These are phyloP conservation scores for Oophaga sylvatica DNA, from an alignment of 2,797 vertebrate species.

Conservation along the genomic window DNA sequence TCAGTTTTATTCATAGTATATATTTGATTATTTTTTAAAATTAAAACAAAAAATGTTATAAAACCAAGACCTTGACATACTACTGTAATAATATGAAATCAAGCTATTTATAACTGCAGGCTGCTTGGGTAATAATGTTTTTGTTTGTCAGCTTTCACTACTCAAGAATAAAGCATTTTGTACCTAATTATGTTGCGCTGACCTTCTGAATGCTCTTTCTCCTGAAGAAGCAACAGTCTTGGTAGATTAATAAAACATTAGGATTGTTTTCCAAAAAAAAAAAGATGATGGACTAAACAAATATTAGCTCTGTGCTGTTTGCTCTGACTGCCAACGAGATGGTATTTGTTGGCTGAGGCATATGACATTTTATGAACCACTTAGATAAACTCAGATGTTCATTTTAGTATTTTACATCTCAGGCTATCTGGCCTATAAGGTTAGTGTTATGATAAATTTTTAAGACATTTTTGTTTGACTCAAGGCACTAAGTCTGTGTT, in stretches of 20 bases:
- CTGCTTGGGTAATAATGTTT: slow-evolving; percentile 6
- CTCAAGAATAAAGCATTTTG: slow-evolving; percentile 13
- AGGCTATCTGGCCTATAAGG: background rate
- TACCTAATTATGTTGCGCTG: slow-evolving; percentile 13
- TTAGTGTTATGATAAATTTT: slow-evolving; percentile 9
- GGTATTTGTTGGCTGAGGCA: background rate
- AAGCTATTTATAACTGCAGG: background rate
- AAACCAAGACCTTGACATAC: no score
- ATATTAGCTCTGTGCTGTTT: background rate
- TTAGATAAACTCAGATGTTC: background rate
- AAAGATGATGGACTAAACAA: slow-evolving; percentile 1
- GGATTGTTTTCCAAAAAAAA: background rate
- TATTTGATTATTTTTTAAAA: no score
- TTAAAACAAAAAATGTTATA: no score
- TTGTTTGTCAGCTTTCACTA: background rate
- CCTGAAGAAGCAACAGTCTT: background rate
- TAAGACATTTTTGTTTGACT: slow-evolving; percentile 7
- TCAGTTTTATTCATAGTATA: no score
- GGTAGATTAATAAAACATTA: slow-evolving; percentile 37
- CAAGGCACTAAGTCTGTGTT: slow-evolving; percentile 26
- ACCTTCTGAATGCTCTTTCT: slow-evolving; percentile 24
- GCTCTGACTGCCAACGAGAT: background rate
- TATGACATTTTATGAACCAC: slow-evolving; percentile 9
- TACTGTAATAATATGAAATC: no score
- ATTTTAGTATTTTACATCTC: background rate